phyloP scores from a whole-genome alignment of 2,888 invertebrate species.

The Magallana nippona region DNA sequence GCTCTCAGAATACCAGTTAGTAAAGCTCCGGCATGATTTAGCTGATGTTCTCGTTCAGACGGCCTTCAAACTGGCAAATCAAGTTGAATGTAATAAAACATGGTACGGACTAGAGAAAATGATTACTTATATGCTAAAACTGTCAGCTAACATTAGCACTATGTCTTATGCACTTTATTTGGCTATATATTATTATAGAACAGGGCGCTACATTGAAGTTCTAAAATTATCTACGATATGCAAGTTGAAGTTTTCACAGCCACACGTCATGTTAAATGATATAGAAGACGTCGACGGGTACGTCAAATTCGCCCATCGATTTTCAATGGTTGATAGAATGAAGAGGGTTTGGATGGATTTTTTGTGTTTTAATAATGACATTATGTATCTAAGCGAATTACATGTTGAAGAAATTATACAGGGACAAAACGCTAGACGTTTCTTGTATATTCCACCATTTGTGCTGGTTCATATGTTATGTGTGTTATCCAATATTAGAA shows the following conservation, averaged over 20 bases:
- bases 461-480: not conserved
- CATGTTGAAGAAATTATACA: not conserved
- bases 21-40: not conserved
- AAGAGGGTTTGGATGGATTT: not conserved
- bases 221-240: not conserved
- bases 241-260: not conserved
- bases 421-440: not conserved
- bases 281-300: not conserved
- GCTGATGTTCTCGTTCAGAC: not conserved
- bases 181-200: not conserved
- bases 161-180: not conserved
- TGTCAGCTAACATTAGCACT: not conserved
- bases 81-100: not conserved
- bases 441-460: not conserved
- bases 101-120: not conserved
- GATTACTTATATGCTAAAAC: not conserved
- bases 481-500: not conserved
- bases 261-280: not conserved
- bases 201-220: not conserved
- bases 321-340: not conserved
- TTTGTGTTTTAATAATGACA: not conserved
- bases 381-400: not conserved
- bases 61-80: not conserved
- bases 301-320: not conserved
- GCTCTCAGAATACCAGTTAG: not conserved